A percentile compares a stretch with the other conserved stretches of the same genome.
phyloP scores from a whole-genome alignment of 1,140 invertebrate genomes.

The Pseudomyrmex sp. region DNA sequence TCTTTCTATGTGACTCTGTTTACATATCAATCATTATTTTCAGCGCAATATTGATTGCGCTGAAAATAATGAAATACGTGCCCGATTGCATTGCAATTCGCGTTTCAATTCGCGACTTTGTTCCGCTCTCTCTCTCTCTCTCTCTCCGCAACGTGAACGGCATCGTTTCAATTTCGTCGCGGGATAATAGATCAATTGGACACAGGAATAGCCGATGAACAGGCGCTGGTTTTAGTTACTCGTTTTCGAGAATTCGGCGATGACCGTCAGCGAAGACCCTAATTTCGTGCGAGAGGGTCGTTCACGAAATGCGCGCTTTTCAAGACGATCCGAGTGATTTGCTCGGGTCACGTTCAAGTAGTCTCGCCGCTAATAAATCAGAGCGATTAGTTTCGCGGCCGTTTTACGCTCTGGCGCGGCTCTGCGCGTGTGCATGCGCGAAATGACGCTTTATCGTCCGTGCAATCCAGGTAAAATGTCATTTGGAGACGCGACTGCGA shows the following conservation, averaged over 20 bases:
- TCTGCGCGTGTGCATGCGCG: conserved; percentile 5
- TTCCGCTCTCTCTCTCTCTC: not conserved
- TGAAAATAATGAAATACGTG: not conserved
- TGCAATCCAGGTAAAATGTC: not conserved
- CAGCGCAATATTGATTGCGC: too few species aligned
- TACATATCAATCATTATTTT: not conserved
- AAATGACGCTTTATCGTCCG: conserved; percentile 18
- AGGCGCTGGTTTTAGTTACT: not conserved
- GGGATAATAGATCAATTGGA: not conserved
- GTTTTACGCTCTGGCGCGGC: not conserved
- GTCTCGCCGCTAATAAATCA: conserved; percentile 17
- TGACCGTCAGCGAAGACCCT: too few species aligned
- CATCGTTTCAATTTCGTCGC: conserved; percentile 9
- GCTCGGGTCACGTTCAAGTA: conserved; percentile 20
- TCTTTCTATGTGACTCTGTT: not conserved
- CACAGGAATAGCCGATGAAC: not conserved
- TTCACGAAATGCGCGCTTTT: not conserved
- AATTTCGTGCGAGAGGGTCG: conserved; percentile 12
- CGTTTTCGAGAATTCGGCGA: conserved; percentile 24
- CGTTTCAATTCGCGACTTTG: not conserved
- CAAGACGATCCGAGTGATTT: conserved; percentile 10
- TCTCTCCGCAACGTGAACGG: not conserved
- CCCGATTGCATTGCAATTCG: conserved; percentile 5
- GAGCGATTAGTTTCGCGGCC: conserved; percentile 30
- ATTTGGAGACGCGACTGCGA: not conserved